These are phyloP conservation scores for Liasis olivaceus DNA, from an alignment of 2,797 vertebrate genomes.

Conservation along the genomic window DNA sequence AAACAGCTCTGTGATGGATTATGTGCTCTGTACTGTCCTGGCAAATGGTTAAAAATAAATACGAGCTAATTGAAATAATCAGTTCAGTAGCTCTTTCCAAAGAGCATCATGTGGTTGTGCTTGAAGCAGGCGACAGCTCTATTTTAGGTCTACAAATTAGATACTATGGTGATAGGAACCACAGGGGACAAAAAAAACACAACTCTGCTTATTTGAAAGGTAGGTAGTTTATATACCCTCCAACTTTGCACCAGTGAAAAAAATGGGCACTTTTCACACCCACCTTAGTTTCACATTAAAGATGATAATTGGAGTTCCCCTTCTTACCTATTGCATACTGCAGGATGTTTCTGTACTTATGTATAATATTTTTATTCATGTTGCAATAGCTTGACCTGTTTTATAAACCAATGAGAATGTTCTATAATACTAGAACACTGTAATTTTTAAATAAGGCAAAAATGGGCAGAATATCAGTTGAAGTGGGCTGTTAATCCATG, in stretches of 20 bases:
- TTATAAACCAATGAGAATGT: neutral
- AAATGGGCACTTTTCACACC: too few species aligned
- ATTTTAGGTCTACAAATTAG: conserved; percentile 10
- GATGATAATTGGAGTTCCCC: neutral
- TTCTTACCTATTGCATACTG: neutral
- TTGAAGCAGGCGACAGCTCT: conserved; percentile 17
- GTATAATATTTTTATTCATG: neutral
- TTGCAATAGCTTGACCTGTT: neutral
- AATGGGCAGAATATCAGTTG: neutral
- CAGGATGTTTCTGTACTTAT: neutral
- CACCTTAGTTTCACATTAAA: too few species aligned
- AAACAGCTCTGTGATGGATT: neutral
- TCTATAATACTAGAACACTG: neutral
- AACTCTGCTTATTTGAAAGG: conserved; percentile 7
- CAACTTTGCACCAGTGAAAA: neutral
- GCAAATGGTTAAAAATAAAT: conserved; percentile 34
- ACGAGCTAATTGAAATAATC: neutral
- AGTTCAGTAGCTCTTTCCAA: neutral
- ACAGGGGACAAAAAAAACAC: neutral
- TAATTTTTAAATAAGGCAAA: neutral
- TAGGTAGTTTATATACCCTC: neutral
- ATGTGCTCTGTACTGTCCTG: neutral
- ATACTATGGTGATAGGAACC: neutral
- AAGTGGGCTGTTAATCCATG: neutral
- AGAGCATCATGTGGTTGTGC: neutral